Conservation (phyloP, 2,888 invertebrate genomes). For the Zhuqinia jingwanae region DNA sequence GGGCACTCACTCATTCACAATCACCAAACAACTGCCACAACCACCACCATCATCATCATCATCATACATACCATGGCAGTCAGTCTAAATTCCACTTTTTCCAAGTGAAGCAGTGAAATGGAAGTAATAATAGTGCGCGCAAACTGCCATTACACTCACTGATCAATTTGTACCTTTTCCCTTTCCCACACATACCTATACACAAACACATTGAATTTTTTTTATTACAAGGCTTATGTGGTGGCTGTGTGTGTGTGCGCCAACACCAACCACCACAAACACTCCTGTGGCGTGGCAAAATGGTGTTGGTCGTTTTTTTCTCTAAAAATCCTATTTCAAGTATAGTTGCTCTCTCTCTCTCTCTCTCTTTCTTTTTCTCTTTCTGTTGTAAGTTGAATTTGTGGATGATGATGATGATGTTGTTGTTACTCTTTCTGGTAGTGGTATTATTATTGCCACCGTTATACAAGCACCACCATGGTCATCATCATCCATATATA, state of each 20-base stretch:
- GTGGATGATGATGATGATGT: background rate
- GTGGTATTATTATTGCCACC: conserved; percentile 1
- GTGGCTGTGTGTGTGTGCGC: background rate
- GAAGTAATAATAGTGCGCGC: conserved; percentile 35
- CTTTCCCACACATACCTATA: too few species aligned
- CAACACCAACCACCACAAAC: background rate
- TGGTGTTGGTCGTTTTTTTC: background rate
- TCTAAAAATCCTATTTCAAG: conserved; percentile 21
- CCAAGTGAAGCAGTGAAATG: background rate
- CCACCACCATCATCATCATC: background rate
- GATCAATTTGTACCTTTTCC: conserved; percentile 48
- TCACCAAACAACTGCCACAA: too few species aligned
- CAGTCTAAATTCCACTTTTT: too few species aligned
- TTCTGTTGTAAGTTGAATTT: too few species aligned
- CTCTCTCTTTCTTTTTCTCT: too few species aligned
- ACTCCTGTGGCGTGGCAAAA: conserved; percentile 3
- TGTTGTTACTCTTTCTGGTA: conserved; percentile 23
- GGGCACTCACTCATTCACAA: background rate
- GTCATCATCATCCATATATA: background rate
- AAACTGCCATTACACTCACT: conserved; percentile 34
- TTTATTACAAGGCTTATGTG: conserved; percentile 13
- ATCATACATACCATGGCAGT: background rate
- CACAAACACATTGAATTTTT: background rate
- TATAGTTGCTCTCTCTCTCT: background rate
- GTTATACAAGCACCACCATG: background rate